Evolutionary conservation across 2,888 invertebrate genomes (phyloP), one percentile per base, ranked within the genome.

Genomic region (Gonocerus acuteangulatus): DNA sequence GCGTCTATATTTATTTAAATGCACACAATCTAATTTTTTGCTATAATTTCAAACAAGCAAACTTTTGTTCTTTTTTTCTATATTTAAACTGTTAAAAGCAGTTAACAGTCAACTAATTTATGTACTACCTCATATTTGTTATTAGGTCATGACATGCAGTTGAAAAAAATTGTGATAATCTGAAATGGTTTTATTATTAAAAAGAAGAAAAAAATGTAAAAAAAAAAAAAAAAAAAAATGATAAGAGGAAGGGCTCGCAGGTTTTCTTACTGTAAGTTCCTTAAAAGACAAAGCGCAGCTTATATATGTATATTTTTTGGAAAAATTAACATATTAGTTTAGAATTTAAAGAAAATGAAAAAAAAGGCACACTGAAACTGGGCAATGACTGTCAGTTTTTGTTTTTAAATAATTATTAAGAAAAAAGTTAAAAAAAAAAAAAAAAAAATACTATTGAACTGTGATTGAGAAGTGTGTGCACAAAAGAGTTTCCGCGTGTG

Each of bases 381-480:
- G 54, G 54, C 54, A 54, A 54, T 54, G 54, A 54, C 54, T 54
- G 51, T 51, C 36, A 34, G 51, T 51, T 51, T 51, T 51, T 51
- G 51, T 51, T 51, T 51, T 51, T 51, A 51, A 27, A 51, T 51
- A 51, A 51, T 51, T 51, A 51, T 34, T 34, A 51, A 27, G 19
- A 51, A 51, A 47, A 47, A 22, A n/a, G n/a, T n/a, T n/a, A n/a
- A n/a, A 27, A 27, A 27, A 27, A 6, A 27, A 27, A 9, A 27
- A 27, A 27, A n/a, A 58, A 45, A 21, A 48, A 59, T 44, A 59
- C 45, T 18, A 59, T 59, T 48, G 36, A 60, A 60, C 60, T 60
- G 60, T 60, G 60, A 60, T 60, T 48, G 49, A 13, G 22, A 60
- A 44, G 48, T 51, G 60, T 49, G 60, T 51, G 59, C 48, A 48